Base-by-base conservation (phyloP, 2,888 invertebrate genomes). In the Temnothorax ravouxi region DNA sequence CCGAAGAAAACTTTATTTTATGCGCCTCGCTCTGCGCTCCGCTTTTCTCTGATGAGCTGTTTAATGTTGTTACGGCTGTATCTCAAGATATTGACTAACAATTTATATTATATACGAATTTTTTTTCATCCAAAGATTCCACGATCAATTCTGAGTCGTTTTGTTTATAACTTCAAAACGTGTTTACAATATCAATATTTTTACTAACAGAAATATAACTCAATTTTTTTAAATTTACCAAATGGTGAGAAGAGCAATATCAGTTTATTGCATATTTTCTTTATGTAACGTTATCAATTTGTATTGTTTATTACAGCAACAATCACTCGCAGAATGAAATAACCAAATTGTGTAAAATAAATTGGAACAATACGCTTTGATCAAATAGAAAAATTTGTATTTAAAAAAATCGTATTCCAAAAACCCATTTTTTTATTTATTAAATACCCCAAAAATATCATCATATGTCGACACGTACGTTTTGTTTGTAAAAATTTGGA, bases 221-320 rank as follows among this genome's bases (percentile, higher is more conserved):
- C 44, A 18, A 61, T 59, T 62, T 62, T 50, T 61, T n/a, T 29
- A 44, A 15, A 61, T 15, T 61, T 61, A 29, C 50, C 13, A 34
- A 75, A 47, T 71, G 2, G 15, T 18, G 34, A 2, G 38, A 25
- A 52, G n/a, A 69, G 41, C 9, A 44, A 69, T 18, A 54, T 61
- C 47, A 38, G 47, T 79, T 59, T 79, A 79, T 72, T 72, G 47
- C 13, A 50, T 25, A 72, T 34, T 59, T 34, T 77, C 29, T 38
- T 25, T 18, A 50, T 59, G 18, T 13, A 44, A n/a, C 9, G 47
- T 8, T 29, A 29, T 34, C 9, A 13, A 47, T 71, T 59, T 25
- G 47, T 61, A 61, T 77, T 69, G 41, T 69, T 77, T 54, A 77
- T 77, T 54, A 69, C 41, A n/a, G 15, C 18, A 61, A 29, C 34